phyloP scores from a whole-genome alignment of 2,113 vertebrate genomes.

The Phasianus colchicus region DNA sequence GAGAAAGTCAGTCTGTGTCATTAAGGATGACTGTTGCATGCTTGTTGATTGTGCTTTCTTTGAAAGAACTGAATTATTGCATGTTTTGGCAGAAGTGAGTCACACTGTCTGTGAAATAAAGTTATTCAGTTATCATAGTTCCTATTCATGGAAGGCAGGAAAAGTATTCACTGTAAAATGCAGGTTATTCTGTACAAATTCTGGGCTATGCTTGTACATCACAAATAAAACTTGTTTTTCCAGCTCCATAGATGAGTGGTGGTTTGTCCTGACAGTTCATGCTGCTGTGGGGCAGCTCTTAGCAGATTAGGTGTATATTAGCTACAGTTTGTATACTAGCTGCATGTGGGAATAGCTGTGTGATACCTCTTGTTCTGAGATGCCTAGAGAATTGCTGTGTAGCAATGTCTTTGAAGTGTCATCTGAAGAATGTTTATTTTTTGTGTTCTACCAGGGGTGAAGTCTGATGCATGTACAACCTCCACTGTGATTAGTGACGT shows the following conservation, averaged over 20 bases:
- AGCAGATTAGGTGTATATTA: not conserved
- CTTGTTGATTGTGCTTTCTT: not conserved
- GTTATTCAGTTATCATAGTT: not conserved
- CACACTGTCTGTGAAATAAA: not conserved
- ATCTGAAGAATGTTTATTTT: not conserved
- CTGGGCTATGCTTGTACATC: not conserved
- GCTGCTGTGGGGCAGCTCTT: not conserved
- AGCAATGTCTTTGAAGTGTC: not conserved
- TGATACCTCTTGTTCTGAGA: not conserved
- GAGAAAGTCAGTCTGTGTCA: not conserved
- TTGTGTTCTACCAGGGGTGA: not conserved
- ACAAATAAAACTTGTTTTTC: not conserved
- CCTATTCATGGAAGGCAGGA: not conserved
- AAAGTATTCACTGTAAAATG: not conserved
- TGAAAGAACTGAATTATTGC: not conserved
- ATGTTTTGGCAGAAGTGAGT: not conserved
- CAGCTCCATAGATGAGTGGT: not conserved
- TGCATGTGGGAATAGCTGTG: fast-evolving
- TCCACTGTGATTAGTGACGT: not conserved
- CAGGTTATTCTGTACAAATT: not conserved
- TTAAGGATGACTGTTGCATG: fast-evolving
- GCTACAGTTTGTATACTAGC: not conserved
- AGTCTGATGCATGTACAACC: not conserved
- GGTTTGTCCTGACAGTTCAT: not conserved
- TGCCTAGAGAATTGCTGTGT: not conserved